Conservation (phyloP, 2,797 vertebrate species). For the Sebastes matsubarae region DNA sequence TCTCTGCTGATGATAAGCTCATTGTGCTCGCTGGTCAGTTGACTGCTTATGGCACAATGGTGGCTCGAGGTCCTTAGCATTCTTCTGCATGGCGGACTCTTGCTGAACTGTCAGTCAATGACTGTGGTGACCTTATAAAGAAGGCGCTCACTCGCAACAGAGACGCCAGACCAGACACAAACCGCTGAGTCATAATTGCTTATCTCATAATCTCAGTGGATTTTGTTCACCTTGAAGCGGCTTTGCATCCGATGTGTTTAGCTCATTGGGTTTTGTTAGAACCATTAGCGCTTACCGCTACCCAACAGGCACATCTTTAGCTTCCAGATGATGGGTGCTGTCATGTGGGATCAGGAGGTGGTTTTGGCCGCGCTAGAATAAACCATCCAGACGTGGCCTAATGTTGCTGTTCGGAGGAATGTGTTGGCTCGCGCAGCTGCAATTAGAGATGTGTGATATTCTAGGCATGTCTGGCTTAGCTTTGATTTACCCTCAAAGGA, state of each 20-base stretch:
- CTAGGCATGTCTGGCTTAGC: constrained; percentile 36
- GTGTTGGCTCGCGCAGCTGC: neutral
- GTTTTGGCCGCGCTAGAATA: neutral
- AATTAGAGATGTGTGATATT: constrained; percentile 54
- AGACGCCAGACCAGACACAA: constrained; percentile 8
- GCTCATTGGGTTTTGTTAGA: neutral
- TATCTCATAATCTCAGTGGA: constrained; percentile 8
- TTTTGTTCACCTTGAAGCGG: neutral
- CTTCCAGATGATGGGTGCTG: neutral
- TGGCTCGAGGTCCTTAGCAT: constrained; percentile 33
- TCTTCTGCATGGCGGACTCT: constrained; percentile 33
- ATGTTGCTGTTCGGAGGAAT: constrained; percentile 17
- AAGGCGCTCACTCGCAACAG: constrained; percentile 25
- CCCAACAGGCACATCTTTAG: neutral
- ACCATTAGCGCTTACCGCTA: neutral
- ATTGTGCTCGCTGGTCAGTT: constrained; percentile 54
- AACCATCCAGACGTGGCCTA: neutral
- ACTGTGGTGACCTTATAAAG: constrained; percentile 42
- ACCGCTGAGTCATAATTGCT: constrained; percentile 18
- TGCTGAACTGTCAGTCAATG: constrained; percentile 41
- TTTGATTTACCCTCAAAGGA: constrained; percentile 58
- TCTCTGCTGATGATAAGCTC: constrained; percentile 55
- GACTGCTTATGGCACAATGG: constrained; percentile 42
- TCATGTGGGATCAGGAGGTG: constrained; percentile 24
- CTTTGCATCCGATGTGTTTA: neutral